Evolutionary conservation across 1,140 invertebrate genomes (phyloP).

Genomic region (Eulimnadia texana): DNA sequence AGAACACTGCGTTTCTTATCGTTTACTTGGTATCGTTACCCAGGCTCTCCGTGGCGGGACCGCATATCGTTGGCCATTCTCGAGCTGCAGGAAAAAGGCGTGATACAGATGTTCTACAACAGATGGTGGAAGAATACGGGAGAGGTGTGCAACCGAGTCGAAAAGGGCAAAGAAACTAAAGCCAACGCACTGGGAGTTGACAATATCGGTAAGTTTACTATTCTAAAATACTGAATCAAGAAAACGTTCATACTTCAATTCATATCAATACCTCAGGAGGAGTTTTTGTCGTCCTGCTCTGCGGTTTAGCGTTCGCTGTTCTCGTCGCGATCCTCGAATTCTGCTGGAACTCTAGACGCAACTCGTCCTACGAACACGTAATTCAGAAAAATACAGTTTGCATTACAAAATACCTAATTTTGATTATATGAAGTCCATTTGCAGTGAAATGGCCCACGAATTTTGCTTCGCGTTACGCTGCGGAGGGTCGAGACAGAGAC

Average conservation of each 20-base stretch:
- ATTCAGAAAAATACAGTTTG: slow-evolving; percentile 23
- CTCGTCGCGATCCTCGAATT: slow-evolving; percentile 65
- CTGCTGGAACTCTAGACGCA: slow-evolving; percentile 60
- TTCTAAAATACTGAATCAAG: too few relatives aligned
- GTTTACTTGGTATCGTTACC: not conserved
- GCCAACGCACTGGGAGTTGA: slow-evolving; percentile 69
- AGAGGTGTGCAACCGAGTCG: slow-evolving; percentile 44
- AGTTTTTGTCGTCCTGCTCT: slow-evolving; percentile 78
- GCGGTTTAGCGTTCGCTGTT: slow-evolving; percentile 55
- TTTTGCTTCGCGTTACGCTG: slow-evolving; percentile 59
- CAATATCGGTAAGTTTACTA: slow-evolving; percentile 49
- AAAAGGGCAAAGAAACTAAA: slow-evolving; percentile 54
- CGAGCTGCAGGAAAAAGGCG: slow-evolving; percentile 57
- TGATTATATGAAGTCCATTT: slow-evolving; percentile 66
- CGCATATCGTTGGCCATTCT: slow-evolving; percentile 58
- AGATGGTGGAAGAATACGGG: slow-evolving; percentile 60
- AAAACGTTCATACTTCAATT: not conserved
- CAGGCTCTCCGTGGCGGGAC: slow-evolving; percentile 58
- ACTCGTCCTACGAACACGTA: slow-evolving; percentile 48
- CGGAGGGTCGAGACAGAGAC: slow-evolving; percentile 46
- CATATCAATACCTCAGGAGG: slow-evolving; percentile 41
- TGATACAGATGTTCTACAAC: slow-evolving; percentile 50
- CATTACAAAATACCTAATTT: too few relatives aligned
- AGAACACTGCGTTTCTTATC: not conserved
- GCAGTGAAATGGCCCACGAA: slow-evolving; percentile 66